A percentile compares a stretch with the other conserved stretches of the same genome.
Evolutionary conservation across 2,797 vertebrate species (phyloP).

Genomic region (Sebastes iracundus): DNA sequence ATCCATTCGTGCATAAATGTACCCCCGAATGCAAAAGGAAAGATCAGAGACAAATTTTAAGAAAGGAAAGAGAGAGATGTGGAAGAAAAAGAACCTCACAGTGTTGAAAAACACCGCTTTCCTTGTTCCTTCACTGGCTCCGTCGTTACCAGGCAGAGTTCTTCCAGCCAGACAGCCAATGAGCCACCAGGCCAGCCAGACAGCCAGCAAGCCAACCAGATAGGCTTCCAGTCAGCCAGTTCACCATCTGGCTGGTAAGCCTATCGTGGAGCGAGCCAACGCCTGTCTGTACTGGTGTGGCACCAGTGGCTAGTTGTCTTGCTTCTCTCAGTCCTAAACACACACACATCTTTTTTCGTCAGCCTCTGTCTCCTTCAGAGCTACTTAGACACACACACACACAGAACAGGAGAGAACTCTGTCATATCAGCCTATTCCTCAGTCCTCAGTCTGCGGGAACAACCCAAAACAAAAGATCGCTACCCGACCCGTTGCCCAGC

Average conservation of each 20-base stretch:
- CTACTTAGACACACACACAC: constrained; percentile 21
- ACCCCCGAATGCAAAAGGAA: background rate
- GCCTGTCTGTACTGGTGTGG: constrained; percentile 55
- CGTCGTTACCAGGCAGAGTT: constrained; percentile 65
- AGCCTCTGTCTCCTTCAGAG: constrained; percentile 42
- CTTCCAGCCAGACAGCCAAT: constrained; percentile 53
- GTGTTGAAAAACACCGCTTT: constrained; percentile 22
- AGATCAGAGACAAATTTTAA: background rate
- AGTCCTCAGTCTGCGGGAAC: constrained; percentile 23
- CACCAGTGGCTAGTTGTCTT: constrained; percentile 39
- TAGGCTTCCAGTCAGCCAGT: constrained; percentile 41
- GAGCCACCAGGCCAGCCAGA: constrained; percentile 37
- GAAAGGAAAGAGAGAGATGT: background rate
- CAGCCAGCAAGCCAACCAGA: constrained; percentile 37
- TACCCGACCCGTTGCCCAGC: constrained; percentile 21
- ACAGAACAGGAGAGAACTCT: constrained; percentile 42
- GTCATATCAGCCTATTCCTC: constrained; percentile 26
- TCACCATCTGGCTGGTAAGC: constrained; percentile 53
- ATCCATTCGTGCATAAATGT: background rate
- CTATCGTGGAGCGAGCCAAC: constrained; percentile 35
- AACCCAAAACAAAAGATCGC: constrained; percentile 63
- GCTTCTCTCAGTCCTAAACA: constrained; percentile 17
- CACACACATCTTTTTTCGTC: constrained; percentile 8
- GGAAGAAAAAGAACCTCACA: background rate
- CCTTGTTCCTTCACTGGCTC: constrained; percentile 43